Evolutionary conservation across 2,113 vertebrate genomes (phyloP), one percentile per base, ranked within the genome.

Genomic region (Zosterops japonicus): DNA sequence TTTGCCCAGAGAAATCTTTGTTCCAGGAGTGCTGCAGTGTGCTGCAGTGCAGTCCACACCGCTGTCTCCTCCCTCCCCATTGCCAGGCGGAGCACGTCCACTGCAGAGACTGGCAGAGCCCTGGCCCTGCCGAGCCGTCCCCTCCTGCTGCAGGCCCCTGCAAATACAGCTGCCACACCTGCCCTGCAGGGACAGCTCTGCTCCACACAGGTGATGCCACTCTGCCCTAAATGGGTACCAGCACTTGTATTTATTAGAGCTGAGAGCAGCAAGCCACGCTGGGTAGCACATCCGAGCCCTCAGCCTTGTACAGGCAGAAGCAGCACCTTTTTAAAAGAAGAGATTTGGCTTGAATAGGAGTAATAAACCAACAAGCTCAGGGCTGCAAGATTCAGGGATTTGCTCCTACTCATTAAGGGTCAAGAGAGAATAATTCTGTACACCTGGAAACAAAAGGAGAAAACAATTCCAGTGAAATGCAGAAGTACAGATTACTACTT

Each of bases 41-140:
- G 95, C 98, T 99, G 98, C 98, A 98, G 97, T 98, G 98, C 98
- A 98, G 98, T 69, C 65, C 53, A 94, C 96, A 96, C 97, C 95
- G 96, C 97, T 96, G 97, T 97, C 86, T 47, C 87, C 96, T 92
- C 90, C 89, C 19, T 42, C 83, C 95, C 97, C 97, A 98, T 98
- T 96, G 96, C 96, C 98, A 98, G 98, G 98, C 98, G 27, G 94
- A 96, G 97, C 97, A 98, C 97, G 97, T 98, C 97, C 82, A 69
- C 98, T 98, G 98, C 97, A 97, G 98, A 98, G 97, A 83, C 97
- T 94, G 96, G 94, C 92, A 95, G 97, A 96, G 97, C 31, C 41
- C 96, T 90, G 96, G 98, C 93, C 93, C 65, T 1, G 68, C 42
- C 1, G 70, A 57, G 75, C 87, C 82, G 2, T 27, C 83, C 91